Percentiles rank a stretch among this genome's conserved stretches.
These are phyloP conservation scores for Clavelina lepadiformis DNA, from an alignment of 23 tunicate genomes.

Conservation along the genomic window DNA sequence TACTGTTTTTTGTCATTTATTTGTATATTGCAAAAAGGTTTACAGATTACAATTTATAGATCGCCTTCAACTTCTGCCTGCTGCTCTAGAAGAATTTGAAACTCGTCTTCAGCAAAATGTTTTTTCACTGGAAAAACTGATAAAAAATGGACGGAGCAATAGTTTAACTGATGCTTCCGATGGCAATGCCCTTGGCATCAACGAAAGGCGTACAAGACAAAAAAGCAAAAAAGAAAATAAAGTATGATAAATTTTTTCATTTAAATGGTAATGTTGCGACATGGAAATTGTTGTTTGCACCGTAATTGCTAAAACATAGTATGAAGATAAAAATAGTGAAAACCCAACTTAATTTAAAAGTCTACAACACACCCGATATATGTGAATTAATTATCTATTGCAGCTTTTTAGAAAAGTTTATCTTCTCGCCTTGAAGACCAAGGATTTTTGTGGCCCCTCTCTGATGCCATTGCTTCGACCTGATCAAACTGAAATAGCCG, in stretches of 20 bases:
- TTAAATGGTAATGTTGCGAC: no score
- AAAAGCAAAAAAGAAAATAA: conserved; percentile 66
- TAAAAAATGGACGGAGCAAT: conserved; percentile 4
- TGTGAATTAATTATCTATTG: background rate
- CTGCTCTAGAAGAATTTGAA: conserved; percentile 65
- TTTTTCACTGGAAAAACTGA: conserved; percentile 30
- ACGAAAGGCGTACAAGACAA: conserved; percentile 64
- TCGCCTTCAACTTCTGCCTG: conserved; percentile 27
- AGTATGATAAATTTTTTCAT: no score
- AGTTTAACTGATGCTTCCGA: conserved; percentile 14
- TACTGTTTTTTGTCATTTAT: no score
- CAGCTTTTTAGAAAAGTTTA: conserved; percentile 43
- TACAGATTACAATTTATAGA: conserved; percentile 22
- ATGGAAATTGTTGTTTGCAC: no score
- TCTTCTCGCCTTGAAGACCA: conserved; percentile 16
- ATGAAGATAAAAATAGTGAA: no score
- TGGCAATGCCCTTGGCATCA: conserved; percentile 2
- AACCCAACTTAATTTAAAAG: no score
- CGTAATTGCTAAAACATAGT: no score
- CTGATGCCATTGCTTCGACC: conserved; percentile 33
- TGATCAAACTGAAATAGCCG: conserved; percentile 36
- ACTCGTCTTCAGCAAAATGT: conserved; percentile 30
- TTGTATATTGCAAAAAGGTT: no score
- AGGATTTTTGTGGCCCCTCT: conserved; percentile 17
- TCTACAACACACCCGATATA: background rate